phyloP scores from a whole-genome alignment of 2,113 vertebrate species.

The Antechinus flavipes region DNA sequence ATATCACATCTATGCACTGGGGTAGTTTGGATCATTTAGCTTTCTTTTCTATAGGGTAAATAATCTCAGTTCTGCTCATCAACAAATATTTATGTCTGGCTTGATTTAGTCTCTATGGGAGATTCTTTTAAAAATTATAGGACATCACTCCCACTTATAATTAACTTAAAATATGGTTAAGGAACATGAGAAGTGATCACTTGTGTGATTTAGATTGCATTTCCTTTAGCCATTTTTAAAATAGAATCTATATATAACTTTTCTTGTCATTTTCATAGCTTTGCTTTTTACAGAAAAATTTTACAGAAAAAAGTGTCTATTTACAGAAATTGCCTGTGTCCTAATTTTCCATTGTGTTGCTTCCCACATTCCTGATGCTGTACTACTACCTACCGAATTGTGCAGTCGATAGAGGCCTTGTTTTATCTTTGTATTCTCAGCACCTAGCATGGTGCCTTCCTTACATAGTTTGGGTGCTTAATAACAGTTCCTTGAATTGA shows the following conservation, averaged over 20 bases:
- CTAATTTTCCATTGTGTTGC: background rate
- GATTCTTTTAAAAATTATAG: background rate
- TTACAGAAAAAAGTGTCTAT: background rate
- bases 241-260: background rate
- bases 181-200: background rate
- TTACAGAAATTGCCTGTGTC: background rate
- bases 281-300: background rate
- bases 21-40: background rate
- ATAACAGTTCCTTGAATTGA: background rate
- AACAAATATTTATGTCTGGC: background rate
- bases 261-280: background rate
- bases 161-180: background rate
- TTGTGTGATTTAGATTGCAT: background rate
- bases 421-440: background rate
- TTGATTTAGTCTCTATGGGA: background rate
- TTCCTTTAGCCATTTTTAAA: background rate
- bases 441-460: background rate
- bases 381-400: no score
- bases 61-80: background rate
- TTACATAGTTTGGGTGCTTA: background rate
- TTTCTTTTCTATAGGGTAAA: background rate
- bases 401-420: background rate
- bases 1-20: background rate
- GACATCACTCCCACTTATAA: background rate
- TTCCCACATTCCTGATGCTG: background rate